These are phyloP conservation scores for Drosophila atroscutellata DNA, from an alignment of 2,888 invertebrate species.

Conservation along the genomic window DNA sequence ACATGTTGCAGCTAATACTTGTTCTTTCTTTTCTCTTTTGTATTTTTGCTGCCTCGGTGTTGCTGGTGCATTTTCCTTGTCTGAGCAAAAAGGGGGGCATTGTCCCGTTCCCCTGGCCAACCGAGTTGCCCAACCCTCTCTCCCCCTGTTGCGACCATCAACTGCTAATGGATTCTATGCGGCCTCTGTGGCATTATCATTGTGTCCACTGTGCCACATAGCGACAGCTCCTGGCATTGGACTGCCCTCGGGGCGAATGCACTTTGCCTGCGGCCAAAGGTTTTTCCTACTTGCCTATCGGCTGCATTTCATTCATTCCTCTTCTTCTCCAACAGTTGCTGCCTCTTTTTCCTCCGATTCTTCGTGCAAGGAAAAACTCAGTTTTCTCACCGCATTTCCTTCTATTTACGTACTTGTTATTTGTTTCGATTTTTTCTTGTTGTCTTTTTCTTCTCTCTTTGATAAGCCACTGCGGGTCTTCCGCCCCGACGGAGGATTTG, in stretches of 20 bases:
- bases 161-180: constrained; percentile 71
- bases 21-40: neutral
- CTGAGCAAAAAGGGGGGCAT: constrained; percentile 49
- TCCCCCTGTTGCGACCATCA: constrained; percentile 12
- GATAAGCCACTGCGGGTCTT: constrained; percentile 77
- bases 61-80: constrained; percentile 28
- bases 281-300: constrained; percentile 61
- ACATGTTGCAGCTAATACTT: neutral
- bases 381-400: constrained; percentile 34
- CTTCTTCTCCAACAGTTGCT: neutral
- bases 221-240: constrained; percentile 53
- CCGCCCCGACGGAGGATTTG: constrained; percentile 68
- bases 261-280: constrained; percentile 67
- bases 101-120: constrained; percentile 40
- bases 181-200: constrained; percentile 61
- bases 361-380: constrained; percentile 34
- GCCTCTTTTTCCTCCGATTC: neutral
- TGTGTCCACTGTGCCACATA: constrained; percentile 39
- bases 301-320: constrained; percentile 7
- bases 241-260: constrained; percentile 64
- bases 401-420: constrained; percentile 36
- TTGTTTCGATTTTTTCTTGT: constrained; percentile 26
- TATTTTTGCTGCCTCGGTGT: constrained; percentile 25
- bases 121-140: neutral
- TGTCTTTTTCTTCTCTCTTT: constrained; percentile 41